phyloP scores from a whole-genome alignment of 2,797 vertebrate species.

The Triplophysa yarkandensis region DNA sequence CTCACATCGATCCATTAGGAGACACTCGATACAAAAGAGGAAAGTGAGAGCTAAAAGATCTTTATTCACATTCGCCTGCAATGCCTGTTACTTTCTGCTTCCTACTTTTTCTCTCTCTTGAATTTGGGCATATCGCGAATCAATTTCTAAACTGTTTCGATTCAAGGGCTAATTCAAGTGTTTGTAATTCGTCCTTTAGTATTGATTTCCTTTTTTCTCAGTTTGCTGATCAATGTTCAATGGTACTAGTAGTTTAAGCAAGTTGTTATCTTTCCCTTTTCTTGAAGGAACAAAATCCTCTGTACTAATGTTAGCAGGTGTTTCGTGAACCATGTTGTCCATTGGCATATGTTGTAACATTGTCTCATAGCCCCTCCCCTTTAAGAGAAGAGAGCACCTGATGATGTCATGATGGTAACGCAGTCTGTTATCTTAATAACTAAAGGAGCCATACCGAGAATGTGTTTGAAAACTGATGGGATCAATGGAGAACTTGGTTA shows the following conservation, averaged over 20 bases:
- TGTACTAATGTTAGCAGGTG: slow-evolving; percentile 59
- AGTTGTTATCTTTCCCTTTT: slow-evolving; percentile 52
- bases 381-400: slow-evolving; percentile 3
- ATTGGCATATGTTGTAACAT: slow-evolving; percentile 50
- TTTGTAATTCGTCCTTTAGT: slow-evolving; percentile 65
- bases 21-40: slow-evolving; percentile 18
- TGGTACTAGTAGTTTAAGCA: slow-evolving; percentile 58
- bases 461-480: not conserved
- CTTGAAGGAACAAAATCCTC: slow-evolving; percentile 49
- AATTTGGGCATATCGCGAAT: slow-evolving; percentile 58
- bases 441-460: slow-evolving; percentile 28
- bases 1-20: slow-evolving; percentile 25
- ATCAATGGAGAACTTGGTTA: slow-evolving; percentile 6
- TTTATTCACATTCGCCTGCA: slow-evolving; percentile 57
- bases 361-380: slow-evolving; percentile 29
- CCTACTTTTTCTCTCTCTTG: slow-evolving; percentile 60
- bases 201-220: slow-evolving; percentile 40
- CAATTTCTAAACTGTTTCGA: slow-evolving; percentile 69
- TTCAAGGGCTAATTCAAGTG: slow-evolving; percentile 81
- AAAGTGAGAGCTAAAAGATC: slow-evolving; percentile 34
- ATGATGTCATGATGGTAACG: slow-evolving; percentile 23
- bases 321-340: slow-evolving; percentile 62
- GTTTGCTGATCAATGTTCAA: slow-evolving; percentile 45
- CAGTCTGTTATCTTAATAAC: slow-evolving; percentile 10
- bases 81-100: slow-evolving; percentile 33